Conservation (phyloP, 2,797 vertebrate genomes). For the Poecilia velifera region DNA sequence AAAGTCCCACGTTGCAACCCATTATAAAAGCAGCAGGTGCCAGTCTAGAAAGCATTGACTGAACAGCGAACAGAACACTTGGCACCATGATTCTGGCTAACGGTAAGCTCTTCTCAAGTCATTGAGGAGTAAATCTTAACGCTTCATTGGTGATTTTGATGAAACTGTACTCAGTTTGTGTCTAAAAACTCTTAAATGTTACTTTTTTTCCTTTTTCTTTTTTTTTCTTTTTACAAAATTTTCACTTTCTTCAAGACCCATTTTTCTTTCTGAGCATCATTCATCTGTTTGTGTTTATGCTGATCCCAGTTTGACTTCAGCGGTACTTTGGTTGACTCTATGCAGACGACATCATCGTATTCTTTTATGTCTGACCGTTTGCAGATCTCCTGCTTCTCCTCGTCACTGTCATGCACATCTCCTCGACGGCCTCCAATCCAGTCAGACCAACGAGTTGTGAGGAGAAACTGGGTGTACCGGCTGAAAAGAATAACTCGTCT, state of each 20-base stretch:
- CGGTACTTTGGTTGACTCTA: not conserved
- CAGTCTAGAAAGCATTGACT: constrained; percentile 12
- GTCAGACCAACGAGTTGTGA: rapidly evolving
- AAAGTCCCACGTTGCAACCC: constrained; percentile 15
- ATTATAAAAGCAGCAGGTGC: constrained; percentile 44
- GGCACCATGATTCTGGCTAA: constrained; percentile 48
- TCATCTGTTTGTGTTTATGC: not conserved
- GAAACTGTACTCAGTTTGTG: not conserved
- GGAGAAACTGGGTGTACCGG: no score
- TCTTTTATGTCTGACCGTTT: constrained; percentile 20
- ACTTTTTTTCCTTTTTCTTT: not conserved
- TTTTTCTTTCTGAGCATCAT: constrained; percentile 1
- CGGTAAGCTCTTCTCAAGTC: constrained; percentile 48
- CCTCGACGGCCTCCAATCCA: not conserved
- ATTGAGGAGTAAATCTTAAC: not conserved
- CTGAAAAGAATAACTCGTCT: rapidly evolving
- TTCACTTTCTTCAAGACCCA: not conserved
- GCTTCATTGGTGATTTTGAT: not conserved
- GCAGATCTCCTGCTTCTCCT: constrained; percentile 54
- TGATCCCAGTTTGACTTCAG: not conserved
- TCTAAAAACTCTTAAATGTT: not conserved
- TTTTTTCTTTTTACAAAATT: not conserved
- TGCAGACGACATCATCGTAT: constrained; percentile 11
- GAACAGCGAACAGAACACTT: not conserved
- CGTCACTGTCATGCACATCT: constrained; percentile 39